A percentile compares a stretch with the other conserved stretches of the same genome.
Evolutionary conservation across 1,140 invertebrate species (phyloP).

Genomic region (fruit fly (Drosophila melanogaster)): DNA sequence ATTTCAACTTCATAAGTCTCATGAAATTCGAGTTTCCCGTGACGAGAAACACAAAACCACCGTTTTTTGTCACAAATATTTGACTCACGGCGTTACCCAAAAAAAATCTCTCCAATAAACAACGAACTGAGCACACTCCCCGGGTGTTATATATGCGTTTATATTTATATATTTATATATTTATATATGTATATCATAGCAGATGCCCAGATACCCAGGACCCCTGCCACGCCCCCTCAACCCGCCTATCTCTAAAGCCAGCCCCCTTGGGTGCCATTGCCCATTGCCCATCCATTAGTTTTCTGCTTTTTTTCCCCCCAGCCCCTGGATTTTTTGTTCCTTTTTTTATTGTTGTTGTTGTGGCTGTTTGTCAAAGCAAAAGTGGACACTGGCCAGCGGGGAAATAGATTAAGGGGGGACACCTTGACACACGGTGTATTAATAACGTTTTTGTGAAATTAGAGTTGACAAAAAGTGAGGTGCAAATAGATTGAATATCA

Average conservation of each 20-base stretch:
- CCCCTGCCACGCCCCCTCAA: neutral
- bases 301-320: constrained; percentile 12
- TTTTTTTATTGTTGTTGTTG: constrained; percentile 27
- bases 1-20: neutral
- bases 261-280: constrained; percentile 60
- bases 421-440: neutral
- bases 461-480: constrained; percentile 1
- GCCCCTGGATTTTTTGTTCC: constrained; percentile 13
- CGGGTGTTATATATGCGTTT: constrained; percentile 5
- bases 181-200: neutral
- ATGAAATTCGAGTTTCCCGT: constrained; percentile 3
- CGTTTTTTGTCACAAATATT: constrained; percentile 34
- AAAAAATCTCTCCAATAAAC: constrained; percentile 24
- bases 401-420: constrained; percentile 10
- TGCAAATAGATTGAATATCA: neutral
- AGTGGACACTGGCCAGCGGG: constrained; percentile 20
- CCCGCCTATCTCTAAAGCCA: constrained; percentile 30
- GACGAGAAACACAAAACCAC: neutral
- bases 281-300: constrained; percentile 72
- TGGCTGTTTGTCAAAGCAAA: constrained; percentile 49
- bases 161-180: neutral
- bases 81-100: constrained; percentile 7
- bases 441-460: constrained; percentile 18
- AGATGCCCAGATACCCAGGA: constrained; percentile 2
- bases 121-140: constrained; percentile 5